These are phyloP conservation scores for Pachycephus smyrnensis DNA, from an alignment of 2,888 invertebrate species.

Conservation along the genomic window DNA sequence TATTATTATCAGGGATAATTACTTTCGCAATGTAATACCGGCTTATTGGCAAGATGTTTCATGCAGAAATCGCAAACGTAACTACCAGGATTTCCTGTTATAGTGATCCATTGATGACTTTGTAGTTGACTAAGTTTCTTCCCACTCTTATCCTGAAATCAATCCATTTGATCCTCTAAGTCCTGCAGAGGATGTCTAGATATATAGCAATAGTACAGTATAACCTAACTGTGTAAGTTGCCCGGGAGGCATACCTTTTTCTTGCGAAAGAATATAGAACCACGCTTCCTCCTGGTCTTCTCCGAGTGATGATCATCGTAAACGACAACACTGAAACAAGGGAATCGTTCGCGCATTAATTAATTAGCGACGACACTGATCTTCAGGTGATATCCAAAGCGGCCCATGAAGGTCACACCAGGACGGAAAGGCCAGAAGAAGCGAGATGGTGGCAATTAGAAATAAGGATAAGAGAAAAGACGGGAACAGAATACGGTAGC, in stretches of 20 bases:
- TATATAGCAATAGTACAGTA: neutral
- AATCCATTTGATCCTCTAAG: conserved; percentile 1
- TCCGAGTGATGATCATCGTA: conserved; percentile 81
- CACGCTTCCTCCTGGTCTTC: conserved; percentile 84
- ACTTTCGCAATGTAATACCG: conserved; percentile 89
- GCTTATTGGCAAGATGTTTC: conserved; percentile 82
- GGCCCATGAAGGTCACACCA: neutral
- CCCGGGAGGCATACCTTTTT: conserved; percentile 75
- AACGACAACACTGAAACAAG: conserved; percentile 49
- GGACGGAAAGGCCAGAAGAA: neutral
- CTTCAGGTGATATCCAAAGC: neutral
- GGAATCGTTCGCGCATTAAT: neutral
- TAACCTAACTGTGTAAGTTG: too few relatives aligned
- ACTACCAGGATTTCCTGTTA: conserved; percentile 72
- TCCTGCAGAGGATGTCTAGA: neutral
- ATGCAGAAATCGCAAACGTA: conserved; percentile 83
- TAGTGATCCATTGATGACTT: conserved; percentile 78
- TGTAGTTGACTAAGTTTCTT: conserved; percentile 68
- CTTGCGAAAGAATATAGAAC: conserved; percentile 91
- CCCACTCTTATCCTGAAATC: conserved; percentile 78
- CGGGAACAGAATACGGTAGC: conserved; percentile 6
- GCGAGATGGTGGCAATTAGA: conserved; percentile 9
- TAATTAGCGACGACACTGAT: neutral
- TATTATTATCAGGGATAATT: conserved; percentile 58
- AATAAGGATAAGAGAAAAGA: conserved; percentile 15